Evolutionary conservation across 1,140 invertebrate genomes (phyloP).

Genomic region (Drosophila guanche): DNA sequence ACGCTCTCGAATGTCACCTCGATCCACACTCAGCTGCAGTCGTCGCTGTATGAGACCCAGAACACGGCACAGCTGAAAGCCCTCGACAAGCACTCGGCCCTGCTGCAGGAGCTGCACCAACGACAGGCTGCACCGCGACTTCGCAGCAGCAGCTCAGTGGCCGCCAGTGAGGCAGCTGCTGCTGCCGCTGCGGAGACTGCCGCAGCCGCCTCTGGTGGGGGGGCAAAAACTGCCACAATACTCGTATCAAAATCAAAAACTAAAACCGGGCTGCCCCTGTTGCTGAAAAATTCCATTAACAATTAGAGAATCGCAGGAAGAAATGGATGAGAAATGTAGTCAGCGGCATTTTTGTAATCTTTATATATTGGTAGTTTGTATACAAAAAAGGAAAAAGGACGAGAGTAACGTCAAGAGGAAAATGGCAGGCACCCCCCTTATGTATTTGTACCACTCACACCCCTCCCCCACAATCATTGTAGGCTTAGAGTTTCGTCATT

Average conservation of each 20-base stretch:
- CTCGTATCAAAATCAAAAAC: constrained; percentile 84
- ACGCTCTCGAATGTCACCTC: constrained; percentile 83
- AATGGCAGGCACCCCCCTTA: constrained; percentile 3
- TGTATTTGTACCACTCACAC: neutral
- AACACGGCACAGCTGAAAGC: constrained; percentile 66
- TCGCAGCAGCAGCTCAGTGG: constrained; percentile 27
- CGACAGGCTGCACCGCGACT: constrained; percentile 52
- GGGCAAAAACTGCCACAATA: constrained; percentile 83
- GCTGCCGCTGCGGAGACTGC: constrained; percentile 14
- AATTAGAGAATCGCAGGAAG: constrained; percentile 56
- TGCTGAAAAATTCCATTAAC: constrained; percentile 83
- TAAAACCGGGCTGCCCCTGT: constrained; percentile 83
- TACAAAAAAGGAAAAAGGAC: constrained; percentile 44
- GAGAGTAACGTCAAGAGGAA: constrained; percentile 5
- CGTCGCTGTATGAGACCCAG: constrained; percentile 77
- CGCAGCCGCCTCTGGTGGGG: constrained; percentile 14
- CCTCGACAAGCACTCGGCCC: constrained; percentile 72
- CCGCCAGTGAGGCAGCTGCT: constrained; percentile 40
- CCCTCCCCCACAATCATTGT: constrained; percentile 14
- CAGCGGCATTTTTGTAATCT: constrained; percentile 70
- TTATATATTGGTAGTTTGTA: constrained; percentile 77
- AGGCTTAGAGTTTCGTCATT: constrained; percentile 43
- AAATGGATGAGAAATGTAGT: constrained; percentile 26
- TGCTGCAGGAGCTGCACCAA: constrained; percentile 76
- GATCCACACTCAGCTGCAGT: constrained; percentile 81